Evolutionary conservation across 2,888 invertebrate genomes (phyloP).

Genomic region (Tachystola acroxantha): DNA sequence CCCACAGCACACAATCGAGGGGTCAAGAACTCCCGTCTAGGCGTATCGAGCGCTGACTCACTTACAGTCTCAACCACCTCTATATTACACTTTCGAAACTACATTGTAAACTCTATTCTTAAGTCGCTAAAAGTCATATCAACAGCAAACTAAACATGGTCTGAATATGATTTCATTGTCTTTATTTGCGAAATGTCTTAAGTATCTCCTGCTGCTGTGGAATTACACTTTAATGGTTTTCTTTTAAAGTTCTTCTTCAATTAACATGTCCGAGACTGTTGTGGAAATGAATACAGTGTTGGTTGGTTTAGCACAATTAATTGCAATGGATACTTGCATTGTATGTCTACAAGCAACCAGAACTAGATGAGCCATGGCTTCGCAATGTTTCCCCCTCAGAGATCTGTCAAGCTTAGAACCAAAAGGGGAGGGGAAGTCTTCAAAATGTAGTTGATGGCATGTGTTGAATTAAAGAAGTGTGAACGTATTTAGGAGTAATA

Average conservation of each 20-base stretch:
- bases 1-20: conserved; percentile 23
- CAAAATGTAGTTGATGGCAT: conserved; percentile 2
- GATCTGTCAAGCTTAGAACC: not conserved
- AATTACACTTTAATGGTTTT: not conserved
- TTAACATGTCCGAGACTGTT: not conserved
- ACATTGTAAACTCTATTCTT: not conserved
- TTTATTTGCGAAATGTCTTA: not conserved
- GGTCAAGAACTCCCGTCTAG: conserved; percentile 65
- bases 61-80: conserved; percentile 1
- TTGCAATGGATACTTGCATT: conserved; percentile 7
- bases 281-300: not conserved
- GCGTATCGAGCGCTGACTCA: conserved; percentile 47
- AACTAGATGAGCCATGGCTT: no score
- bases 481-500: not conserved
- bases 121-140: not conserved
- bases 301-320: conserved; percentile 5
- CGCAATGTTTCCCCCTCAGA: no score
- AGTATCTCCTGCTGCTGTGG: not conserved
- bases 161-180: not conserved
- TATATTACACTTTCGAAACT: not conserved
- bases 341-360: not conserved
- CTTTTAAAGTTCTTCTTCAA: not conserved
- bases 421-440: not conserved
- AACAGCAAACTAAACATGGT: conserved; percentile 1
- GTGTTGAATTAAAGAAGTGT: conserved; percentile 8